phyloP scores from a whole-genome alignment of 2,888 invertebrate species.

The Oligia latruncula region DNA sequence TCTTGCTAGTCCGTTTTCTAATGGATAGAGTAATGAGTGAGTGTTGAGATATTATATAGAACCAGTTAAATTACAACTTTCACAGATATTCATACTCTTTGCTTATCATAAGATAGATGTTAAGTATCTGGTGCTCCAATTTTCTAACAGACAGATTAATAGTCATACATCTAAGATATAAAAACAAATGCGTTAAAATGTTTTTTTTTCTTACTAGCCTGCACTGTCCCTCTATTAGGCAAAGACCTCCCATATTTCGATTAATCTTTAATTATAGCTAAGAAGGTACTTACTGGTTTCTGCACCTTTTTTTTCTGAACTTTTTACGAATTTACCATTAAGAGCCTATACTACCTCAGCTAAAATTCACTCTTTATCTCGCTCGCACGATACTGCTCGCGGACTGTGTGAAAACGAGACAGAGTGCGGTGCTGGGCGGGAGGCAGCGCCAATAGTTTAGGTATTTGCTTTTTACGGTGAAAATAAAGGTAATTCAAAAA shows the following conservation, averaged over 20 bases:
- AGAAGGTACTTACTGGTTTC: neutral
- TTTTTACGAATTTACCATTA: neutral
- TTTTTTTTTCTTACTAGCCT: neutral
- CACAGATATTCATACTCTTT: neutral
- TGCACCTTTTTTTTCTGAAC: neutral
- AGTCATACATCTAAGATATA: neutral
- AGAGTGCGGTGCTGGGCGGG: no score
- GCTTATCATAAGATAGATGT: conserved; percentile 25
- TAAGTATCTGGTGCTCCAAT: conserved; percentile 22
- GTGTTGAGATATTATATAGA: neutral
- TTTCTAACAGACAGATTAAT: neutral
- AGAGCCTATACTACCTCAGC: no score
- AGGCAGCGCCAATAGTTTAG: no score
- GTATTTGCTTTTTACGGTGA: no score
- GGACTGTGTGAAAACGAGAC: no score
- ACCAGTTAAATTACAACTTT: conserved; percentile 8
- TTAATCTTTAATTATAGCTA: neutral
- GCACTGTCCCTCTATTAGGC: neutral
- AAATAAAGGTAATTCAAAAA: no score
- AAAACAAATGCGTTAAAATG: neutral
- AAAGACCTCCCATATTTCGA: neutral
- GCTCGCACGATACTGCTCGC: no score
- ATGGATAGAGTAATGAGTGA: conserved; percentile 14
- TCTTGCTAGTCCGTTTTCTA: conserved; percentile 29
- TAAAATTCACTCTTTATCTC: no score